Evolutionary conservation across 2,888 invertebrate genomes (phyloP), one percentile per base, ranked within the genome.

Genomic region (Pediacus dermestoides): DNA sequence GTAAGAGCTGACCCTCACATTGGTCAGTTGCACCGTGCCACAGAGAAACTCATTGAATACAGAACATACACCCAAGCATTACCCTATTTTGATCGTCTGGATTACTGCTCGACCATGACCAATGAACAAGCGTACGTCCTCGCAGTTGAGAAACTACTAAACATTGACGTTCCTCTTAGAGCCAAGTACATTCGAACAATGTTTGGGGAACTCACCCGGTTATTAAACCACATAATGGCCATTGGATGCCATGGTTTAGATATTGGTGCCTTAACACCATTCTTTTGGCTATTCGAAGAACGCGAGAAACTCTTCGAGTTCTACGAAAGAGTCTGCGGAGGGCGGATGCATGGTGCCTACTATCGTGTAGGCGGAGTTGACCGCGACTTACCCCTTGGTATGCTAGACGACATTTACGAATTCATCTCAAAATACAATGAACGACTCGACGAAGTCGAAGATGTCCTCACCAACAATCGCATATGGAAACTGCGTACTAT

Each of bases 281-380:
- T 90, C 58, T 91, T 93, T 67, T 93, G 91, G 90, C 74, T 89
- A 61, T 90, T 89, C 64, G 90, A 92, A 68, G 92, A 89, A 67
- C 74, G 89, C 31, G 90, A 90, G 68, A 90, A 90, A 70, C 67
- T 90, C 44, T 82, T 85, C 68, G 92, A 93, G 66, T 77, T 89
- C 50, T 88, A 82, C 59, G 92, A 93, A 64, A 74, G 90, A 45
- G 81, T 82, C 1, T 85, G 82, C 27, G 92, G 93, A 0, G 83
- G 88, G 31, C 76, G 92, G 23, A 78, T 93, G 74, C 91, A 92
- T 64, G 81, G 85, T 30, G 82, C 80, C 2, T 93, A 91, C 60
- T 73, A 88, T 32, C 74, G 89, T 15, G 85, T 88, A 0, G 92
- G 92, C 1, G 91, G 92, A 12, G 90, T 92, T 0, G 68, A 78